These are phyloP conservation scores for Galeopterus variegatus DNA, from an alignment of 2,113 vertebrate species.

Conservation along the genomic window DNA sequence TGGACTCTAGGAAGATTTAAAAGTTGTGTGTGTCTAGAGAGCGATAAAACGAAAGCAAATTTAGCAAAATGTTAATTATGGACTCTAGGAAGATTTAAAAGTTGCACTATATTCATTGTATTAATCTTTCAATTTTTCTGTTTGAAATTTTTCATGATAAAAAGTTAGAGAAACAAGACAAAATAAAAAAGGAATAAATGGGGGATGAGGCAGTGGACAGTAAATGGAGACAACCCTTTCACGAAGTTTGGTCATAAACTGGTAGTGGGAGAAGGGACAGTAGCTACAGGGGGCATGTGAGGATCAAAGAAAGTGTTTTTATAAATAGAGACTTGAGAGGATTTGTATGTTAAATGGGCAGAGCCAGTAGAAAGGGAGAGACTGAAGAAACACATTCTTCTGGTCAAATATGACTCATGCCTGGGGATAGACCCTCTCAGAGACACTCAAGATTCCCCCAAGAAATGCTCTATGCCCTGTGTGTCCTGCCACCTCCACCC, in stretches of 20 bases:
- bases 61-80: conserved; percentile 7
- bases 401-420: background rate
- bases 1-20: background rate
- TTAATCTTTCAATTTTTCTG: no score
- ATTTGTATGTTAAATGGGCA: background rate
- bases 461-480: background rate
- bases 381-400: conserved; percentile 10
- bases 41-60: conserved; percentile 18
- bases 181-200: background rate
- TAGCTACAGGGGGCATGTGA: background rate
- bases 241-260: background rate
- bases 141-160: background rate
- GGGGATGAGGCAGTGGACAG: background rate
- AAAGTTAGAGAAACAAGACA: conserved; percentile 14
- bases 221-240: background rate
- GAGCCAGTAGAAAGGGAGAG: background rate
- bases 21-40: background rate
- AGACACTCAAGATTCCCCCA: background rate
- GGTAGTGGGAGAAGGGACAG: background rate
- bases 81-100: background rate
- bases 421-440: background rate
- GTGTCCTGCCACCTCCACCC: rapidly evolving
- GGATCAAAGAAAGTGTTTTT: background rate
- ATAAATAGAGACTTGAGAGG: background rate
- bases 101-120: background rate